phyloP scores from a whole-genome alignment of 2,113 vertebrate species.

The Carlito syrichta region DNA sequence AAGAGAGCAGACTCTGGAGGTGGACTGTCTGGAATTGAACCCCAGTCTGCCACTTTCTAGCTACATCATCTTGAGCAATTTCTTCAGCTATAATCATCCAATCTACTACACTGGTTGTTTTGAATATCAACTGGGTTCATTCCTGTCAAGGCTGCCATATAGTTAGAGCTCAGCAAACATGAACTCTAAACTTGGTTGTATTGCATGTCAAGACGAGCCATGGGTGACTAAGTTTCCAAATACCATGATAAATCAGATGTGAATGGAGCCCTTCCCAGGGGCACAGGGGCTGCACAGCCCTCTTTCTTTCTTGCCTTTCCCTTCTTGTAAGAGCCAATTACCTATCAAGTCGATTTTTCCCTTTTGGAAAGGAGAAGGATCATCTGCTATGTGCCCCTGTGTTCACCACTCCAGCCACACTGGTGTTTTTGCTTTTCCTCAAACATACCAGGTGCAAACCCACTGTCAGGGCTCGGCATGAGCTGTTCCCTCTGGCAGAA shows the following conservation, averaged over 20 bases:
- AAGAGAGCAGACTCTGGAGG: neutral
- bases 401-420: too few species aligned
- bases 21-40: neutral
- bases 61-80: neutral
- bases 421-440: neutral
- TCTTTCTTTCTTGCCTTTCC: too few species aligned
- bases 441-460: fast-evolving
- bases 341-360: neutral
- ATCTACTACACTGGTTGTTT: neutral
- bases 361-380: neutral
- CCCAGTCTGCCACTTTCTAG: neutral
- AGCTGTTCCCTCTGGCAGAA: neutral
- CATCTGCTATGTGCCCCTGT: too few species aligned
- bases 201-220: neutral
- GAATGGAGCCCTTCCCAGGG: neutral
- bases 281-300: fast-evolving
- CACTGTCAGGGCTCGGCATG: fast-evolving
- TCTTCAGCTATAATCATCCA: neutral
- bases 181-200: neutral
- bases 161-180: neutral
- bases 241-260: neutral
- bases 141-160: neutral
- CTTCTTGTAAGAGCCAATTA: neutral
- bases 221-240: neutral
- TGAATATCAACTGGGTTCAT: neutral